Base-by-base conservation (phyloP, 2,113 vertebrate genomes). In the Solea senegalensis region DNA sequence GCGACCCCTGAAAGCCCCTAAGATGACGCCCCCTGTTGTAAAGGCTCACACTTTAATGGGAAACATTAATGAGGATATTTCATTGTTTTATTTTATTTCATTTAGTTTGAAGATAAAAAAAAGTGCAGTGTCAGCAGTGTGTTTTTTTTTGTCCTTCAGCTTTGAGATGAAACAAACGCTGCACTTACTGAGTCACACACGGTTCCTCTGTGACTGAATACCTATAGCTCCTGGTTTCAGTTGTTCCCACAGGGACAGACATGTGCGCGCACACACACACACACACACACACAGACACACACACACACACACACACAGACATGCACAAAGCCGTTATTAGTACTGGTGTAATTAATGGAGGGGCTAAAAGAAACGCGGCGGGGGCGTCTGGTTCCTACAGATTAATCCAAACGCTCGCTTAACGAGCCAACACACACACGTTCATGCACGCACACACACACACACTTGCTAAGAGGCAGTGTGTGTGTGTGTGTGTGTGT, bases 321-420 rank as follows among this genome's bases (percentile, higher is more conserved):
- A 73, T 85, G 89, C 88, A 90, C 5, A 68, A 87, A 82, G 80
- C 78, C 64, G 55, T 89, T 93, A 92, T 91, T 92, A 91, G 90
- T 88, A 82, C 83, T 74, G 69, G 69, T 88, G 91, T 93, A 94
- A 94, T 94, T 93, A 94, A 93, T 92, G 92, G 76, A 78, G 79
- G 62, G 65, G 69, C 81, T 90, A 84, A 85, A 88, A 89, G 84
- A 65, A 91, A 86, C 77, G 11, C 80, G 66, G 63, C 72, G 14
- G 87, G 85, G 85, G 85, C 87, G 82, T 85, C 82, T 89, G 90
- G 84, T 87, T 89, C 87, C 86, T 84, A 84, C 85, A 90, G 87
- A 90, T 88, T 86, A 89, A 91, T 86, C 84, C 85, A 75, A 87
- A 83, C 66, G 73, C 74, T 88, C 44, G 9, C 72, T 86, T 86